phyloP scores from a whole-genome alignment of 2,113 vertebrate genomes.

The Edolisoma coerulescens region DNA sequence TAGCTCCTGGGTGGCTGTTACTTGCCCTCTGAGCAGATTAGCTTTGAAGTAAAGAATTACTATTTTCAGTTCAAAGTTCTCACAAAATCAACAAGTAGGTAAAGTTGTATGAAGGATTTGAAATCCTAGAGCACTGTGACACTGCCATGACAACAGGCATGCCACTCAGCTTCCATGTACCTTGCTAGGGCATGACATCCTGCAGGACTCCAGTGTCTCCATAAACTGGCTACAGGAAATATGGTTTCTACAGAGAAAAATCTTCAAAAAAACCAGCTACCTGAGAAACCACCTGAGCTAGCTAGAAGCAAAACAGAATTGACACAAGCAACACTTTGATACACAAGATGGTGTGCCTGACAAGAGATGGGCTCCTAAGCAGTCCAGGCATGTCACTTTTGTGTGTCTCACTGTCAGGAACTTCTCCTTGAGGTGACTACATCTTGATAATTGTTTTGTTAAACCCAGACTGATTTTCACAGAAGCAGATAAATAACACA shows the following conservation, averaged over 20 bases:
- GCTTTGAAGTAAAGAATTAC: not conserved
- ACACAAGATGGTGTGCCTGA: not conserved
- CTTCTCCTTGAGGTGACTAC: not conserved
- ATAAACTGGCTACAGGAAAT: not conserved
- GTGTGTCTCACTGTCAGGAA: not conserved
- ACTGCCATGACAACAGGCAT: not conserved
- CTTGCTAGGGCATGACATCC: not conserved
- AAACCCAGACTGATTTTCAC: not conserved
- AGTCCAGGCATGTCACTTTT: not conserved
- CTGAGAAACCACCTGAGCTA: not conserved
- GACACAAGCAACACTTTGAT: not conserved
- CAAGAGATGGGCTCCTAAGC: not conserved
- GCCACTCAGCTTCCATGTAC: not conserved
- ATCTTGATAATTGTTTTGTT: not conserved
- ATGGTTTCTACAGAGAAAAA: not conserved
- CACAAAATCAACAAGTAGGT: not conserved
- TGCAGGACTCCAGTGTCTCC: not conserved
- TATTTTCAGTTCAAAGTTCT: not conserved
- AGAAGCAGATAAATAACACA: not conserved
- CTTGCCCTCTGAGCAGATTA: not conserved
- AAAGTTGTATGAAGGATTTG: not conserved
- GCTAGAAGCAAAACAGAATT: not conserved
- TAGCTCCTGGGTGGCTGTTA: not conserved
- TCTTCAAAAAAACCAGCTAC: not conserved
- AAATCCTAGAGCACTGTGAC: not conserved